phyloP scores from a whole-genome alignment of 2,888 invertebrate species.

The Rhabditophanes sp. region DNA sequence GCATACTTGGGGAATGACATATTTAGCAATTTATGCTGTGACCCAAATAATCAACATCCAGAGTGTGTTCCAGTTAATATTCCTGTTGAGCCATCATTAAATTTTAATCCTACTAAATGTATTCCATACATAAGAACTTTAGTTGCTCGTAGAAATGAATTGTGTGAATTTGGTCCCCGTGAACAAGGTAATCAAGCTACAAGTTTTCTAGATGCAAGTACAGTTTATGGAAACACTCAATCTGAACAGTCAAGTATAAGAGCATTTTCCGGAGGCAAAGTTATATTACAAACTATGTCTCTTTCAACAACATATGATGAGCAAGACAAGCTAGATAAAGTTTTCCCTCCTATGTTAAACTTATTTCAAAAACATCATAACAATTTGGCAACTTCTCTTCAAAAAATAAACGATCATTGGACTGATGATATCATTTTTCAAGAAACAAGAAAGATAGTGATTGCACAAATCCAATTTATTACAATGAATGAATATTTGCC shows the following conservation, averaged over 20 bases:
- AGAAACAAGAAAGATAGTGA: constrained; percentile 46
- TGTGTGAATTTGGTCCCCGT: constrained; percentile 47
- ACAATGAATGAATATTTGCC: constrained; percentile 45
- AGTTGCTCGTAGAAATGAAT: constrained; percentile 23
- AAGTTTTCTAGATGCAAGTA: constrained; percentile 61
- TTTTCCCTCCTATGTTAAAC: neutral
- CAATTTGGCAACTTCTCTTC: constrained; percentile 4
- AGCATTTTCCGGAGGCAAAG: constrained; percentile 57
- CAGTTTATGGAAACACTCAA: constrained; percentile 71
- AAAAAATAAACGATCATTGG: constrained; percentile 36
- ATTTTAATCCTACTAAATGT: constrained; percentile 18
- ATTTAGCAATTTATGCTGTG: too few relatives aligned
- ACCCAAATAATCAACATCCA: too few relatives aligned
- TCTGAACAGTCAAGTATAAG: constrained; percentile 63
- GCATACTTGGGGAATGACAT: too few relatives aligned
- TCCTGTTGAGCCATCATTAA: constrained; percentile 50
- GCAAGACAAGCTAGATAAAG: neutral
- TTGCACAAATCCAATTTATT: constrained; percentile 51
- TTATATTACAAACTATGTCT: constrained; percentile 1
- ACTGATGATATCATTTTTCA: constrained; percentile 42
- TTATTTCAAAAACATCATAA: too few relatives aligned
- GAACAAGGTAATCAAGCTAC: constrained; percentile 87
- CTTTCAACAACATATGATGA: neutral
- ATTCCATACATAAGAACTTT: constrained; percentile 32
- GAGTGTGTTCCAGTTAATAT: constrained; percentile 69